These are phyloP conservation scores for Theodoxus fluviatilis DNA, from an alignment of 2,888 invertebrate genomes.

Conservation along the genomic window DNA sequence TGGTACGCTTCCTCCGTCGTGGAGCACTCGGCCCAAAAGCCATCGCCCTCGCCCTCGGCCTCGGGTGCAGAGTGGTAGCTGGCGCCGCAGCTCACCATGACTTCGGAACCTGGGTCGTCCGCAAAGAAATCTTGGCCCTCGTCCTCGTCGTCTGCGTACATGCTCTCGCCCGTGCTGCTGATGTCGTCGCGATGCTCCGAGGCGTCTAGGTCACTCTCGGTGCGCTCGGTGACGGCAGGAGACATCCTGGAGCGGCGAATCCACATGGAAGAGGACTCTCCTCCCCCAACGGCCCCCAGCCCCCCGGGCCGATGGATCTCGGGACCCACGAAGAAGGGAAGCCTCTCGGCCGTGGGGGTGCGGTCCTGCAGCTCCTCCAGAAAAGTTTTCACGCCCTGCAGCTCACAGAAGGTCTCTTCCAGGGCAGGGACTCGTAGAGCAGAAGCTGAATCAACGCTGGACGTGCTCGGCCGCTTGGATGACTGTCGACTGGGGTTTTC, in stretches of 20 bases:
- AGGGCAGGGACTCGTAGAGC: constrained; percentile 32
- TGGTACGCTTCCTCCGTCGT: constrained; percentile 38
- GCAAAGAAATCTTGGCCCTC: constrained; percentile 52
- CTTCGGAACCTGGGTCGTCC: constrained; percentile 42
- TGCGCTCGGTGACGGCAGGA: constrained; percentile 37
- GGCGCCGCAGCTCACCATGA: constrained; percentile 33
- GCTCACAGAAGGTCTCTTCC: constrained; percentile 37
- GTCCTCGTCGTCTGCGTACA: constrained; percentile 56
- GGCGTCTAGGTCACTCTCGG: constrained; percentile 55
- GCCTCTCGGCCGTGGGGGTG: constrained; percentile 37
- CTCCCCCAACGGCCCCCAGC: background rate
- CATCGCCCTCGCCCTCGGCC: constrained; percentile 27
- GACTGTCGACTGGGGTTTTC: too few relatives aligned
- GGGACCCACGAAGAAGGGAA: constrained; percentile 26
- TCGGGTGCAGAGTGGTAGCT: constrained; percentile 30
- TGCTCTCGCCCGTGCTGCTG: constrained; percentile 49
- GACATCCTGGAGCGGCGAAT: constrained; percentile 35
- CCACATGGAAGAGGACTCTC: background rate
- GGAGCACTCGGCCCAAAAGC: constrained; percentile 20
- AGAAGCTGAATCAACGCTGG: constrained; percentile 2
- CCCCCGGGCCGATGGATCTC: background rate
- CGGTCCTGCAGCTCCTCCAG: constrained; percentile 40
- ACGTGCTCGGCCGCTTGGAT: constrained; percentile 5
- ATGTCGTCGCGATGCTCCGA: constrained; percentile 52
- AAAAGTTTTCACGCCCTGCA: constrained; percentile 35